Evolutionary conservation across 2,113 vertebrate species (phyloP), one percentile per base, ranked within the genome.

Genomic region (Tragelaphus strepsiceros): DNA sequence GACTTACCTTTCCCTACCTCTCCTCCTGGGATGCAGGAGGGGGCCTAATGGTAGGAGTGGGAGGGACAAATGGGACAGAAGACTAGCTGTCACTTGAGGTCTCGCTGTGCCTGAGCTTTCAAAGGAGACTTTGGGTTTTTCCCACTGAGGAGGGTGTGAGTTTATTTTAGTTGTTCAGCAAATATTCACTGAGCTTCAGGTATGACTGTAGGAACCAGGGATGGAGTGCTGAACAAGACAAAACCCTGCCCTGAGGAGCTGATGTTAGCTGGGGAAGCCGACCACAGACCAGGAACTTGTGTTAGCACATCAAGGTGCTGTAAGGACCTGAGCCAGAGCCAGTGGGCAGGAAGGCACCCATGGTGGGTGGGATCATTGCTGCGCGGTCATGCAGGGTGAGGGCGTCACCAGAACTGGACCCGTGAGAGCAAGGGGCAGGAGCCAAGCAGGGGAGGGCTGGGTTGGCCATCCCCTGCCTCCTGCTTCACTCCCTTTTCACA

Each of bases 321-420:
- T 14, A 12, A 61, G 90, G 82, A 81, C 10, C 19, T 19, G 0
- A 46, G 74, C 28, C 78, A 58, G 64, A 46, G 54, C 56, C 22
- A 21, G 32, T 2, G 2, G n/a, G 81, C 6, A 1, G 58, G 26
- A 22, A 32, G n/a, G 17, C 24, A 0, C 56, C 14, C 17, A 0
- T 16, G 43, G 62, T 3, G 17, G 35, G 16, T 6, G 8, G 30
- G 14, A 7, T 21, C 43, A 16, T 21, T 77, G 54, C 1, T 7
- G 17, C 0, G 8, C 6, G 11, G 10, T 43, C 4, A 0, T 28
- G 19, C 3, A 35, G 13, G 61, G 21, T 21, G 8, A 58, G 2
- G 8, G n/a, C 56, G 28, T 22, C 26, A 24, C 59, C 16, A 67
- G 35, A 49, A 32, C 58, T 19, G 7, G 10, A 6, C 53, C 56